Evolutionary conservation across 2,113 vertebrate genomes (phyloP).

Genomic region (Perca fluviatilis): DNA sequence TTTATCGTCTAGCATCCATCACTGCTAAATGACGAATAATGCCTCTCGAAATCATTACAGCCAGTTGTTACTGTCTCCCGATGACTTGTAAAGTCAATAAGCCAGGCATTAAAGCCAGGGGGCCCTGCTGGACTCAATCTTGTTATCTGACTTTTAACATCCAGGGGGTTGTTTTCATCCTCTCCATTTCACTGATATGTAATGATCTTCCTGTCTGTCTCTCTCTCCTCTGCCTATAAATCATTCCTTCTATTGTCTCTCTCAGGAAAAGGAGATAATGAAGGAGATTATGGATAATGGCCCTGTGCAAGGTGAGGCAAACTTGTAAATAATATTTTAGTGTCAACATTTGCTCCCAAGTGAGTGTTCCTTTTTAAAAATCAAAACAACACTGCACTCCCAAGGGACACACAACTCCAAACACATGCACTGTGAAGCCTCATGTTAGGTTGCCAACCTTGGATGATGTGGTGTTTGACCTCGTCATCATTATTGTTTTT

Average conservation of each 20-base stretch:
- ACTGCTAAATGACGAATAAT: constrained; percentile 54
- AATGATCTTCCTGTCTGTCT: constrained; percentile 50
- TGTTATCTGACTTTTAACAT: constrained; percentile 66
- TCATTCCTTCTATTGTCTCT: constrained; percentile 44
- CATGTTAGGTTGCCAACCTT: constrained; percentile 3
- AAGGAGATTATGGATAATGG: constrained; percentile 97
- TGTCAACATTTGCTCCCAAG: constrained; percentile 21
- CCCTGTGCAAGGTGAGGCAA: constrained; percentile 92
- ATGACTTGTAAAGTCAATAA: constrained; percentile 73
- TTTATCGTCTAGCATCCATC: constrained; percentile 59
- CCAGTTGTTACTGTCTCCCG: constrained; percentile 51
- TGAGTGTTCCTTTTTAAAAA: constrained; percentile 16
- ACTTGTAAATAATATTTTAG: background rate
- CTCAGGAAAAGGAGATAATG: constrained; percentile 97
- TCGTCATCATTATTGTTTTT: constrained; percentile 34
- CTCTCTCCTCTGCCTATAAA: constrained; percentile 47
- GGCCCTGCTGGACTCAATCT: constrained; percentile 58
- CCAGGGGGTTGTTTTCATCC: constrained; percentile 54
- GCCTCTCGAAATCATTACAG: constrained; percentile 61
- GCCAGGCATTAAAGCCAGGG: constrained; percentile 55
- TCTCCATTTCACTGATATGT: constrained; percentile 53
- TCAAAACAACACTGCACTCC: background rate
- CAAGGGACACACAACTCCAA: constrained; percentile 25
- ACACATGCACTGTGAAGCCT: constrained; percentile 6
- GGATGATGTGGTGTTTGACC: constrained; percentile 57